A percentile compares a stretch with the other conserved stretches of the same genome.
phyloP scores from a whole-genome alignment of 2,797 vertebrate species.

The Clarias pachynema region DNA sequence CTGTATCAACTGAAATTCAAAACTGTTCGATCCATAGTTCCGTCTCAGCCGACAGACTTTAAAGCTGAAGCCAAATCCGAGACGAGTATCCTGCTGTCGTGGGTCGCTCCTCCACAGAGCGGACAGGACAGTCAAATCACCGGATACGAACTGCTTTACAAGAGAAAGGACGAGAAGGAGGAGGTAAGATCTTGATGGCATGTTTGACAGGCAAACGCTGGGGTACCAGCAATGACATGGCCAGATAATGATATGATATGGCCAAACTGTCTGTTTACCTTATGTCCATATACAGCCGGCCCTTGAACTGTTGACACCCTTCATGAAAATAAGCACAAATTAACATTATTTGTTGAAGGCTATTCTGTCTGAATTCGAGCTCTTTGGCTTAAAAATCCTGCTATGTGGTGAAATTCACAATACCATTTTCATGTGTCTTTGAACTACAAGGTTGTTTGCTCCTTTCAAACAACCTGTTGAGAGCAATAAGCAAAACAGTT shows the following conservation, averaged over 20 bases:
- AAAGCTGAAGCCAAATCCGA: slow-evolving; percentile 98
- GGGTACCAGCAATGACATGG: background rate
- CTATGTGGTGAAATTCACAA: background rate
- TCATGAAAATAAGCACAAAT: background rate
- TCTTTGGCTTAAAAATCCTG: background rate
- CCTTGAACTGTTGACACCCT: background rate
- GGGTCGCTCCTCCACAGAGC: slow-evolving; percentile 86
- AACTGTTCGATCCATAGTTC: slow-evolving; percentile 70
- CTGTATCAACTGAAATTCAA: background rate
- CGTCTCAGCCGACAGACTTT: slow-evolving; percentile 93
- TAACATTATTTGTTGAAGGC: background rate
- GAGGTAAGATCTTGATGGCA: slow-evolving; percentile 78
- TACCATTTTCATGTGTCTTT: background rate
- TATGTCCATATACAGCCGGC: background rate
- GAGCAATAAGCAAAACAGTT: background rate
- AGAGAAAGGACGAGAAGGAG: slow-evolving; percentile 90
- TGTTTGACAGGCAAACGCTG: background rate
- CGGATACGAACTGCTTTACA: slow-evolving; percentile 94
- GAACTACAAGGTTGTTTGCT: background rate
- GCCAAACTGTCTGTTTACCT: background rate
- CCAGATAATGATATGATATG: background rate
- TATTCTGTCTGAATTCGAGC: background rate
- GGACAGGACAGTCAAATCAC: slow-evolving; percentile 91
- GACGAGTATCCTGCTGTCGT: slow-evolving; percentile 94
- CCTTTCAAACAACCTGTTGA: background rate